phyloP scores from a whole-genome alignment of 2,888 invertebrate genomes.

The Aphidius colemani region DNA sequence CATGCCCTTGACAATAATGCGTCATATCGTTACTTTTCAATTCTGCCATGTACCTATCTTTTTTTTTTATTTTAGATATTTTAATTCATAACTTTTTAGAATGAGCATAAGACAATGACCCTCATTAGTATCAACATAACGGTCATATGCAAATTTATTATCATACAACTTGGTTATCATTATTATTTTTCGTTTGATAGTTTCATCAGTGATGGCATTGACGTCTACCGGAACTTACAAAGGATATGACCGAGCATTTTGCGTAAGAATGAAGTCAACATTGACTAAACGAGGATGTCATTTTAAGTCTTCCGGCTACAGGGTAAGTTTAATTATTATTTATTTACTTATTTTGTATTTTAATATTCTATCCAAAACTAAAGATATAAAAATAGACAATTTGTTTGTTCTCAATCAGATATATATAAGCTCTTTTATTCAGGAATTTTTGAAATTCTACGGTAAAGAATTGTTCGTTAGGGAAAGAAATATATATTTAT shows the following conservation, averaged over 20 bases:
- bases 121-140: not conserved
- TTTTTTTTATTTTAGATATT: no score
- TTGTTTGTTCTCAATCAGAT: slow-evolving; percentile 20
- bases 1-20: not conserved
- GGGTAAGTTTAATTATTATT: slow-evolving; percentile 70
- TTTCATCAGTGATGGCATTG: slow-evolving; percentile 82
- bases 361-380: not conserved
- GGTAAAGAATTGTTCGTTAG: slow-evolving; percentile 10
- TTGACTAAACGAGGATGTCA: slow-evolving; percentile 96
- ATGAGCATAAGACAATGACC: slow-evolving; percentile 30
- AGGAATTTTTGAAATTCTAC: not conserved
- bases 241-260: slow-evolving; percentile 90
- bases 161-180: not conserved
- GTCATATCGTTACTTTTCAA: slow-evolving; percentile 25
- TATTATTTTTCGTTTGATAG: slow-evolving; percentile 61
- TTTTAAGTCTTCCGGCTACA: slow-evolving; percentile 93
- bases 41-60: not conserved
- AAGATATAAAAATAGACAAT: slow-evolving; percentile 12
- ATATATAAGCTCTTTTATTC: slow-evolving; percentile 5
- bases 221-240: slow-evolving; percentile 74
- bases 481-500: slow-evolving; percentile 19
- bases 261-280: slow-evolving; percentile 97
- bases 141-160: not conserved
- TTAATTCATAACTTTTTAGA: no score
- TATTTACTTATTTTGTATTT: no score